Base-by-base conservation (phyloP, 2,888 invertebrate genomes). In the Lasioglossum oenotherae region DNA sequence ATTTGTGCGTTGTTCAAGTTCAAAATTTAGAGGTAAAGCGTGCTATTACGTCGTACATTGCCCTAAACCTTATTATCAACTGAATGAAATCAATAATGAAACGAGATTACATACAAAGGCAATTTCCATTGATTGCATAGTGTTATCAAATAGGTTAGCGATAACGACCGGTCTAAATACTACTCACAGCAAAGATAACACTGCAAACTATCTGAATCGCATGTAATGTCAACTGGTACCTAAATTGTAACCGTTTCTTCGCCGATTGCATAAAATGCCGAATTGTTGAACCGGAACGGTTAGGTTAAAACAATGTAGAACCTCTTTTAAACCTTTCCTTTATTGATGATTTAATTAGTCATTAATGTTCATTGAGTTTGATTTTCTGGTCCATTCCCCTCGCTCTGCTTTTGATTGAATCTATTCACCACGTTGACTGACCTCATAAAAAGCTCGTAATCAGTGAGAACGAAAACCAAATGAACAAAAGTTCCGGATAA, bases 361-460 rank as follows among this genome's bases (percentile, higher is more conserved):
- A 83, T 88, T 88, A 88, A 83, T 88, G 81, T 85, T 85, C 78
- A 81, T 88, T 83, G 82, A 85, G 81, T 77, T 74, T 83, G 75
- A 88, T 85, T 88, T 83, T 88, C 80, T 82, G 79, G 16, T 72
- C 46, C 46, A 57, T 78, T 67, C 85, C 85, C 87, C 82, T 80
- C 78, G 46, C 49, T 60, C 35, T 74, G 67, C 81, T 81, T 81
- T 83, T 76, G 67, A 87, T 85, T 88, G 78, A 79, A 78, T 75
- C 81, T 73, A 69, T 74, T 84, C 76, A 46, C 41, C 67, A 67
- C 67, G 71, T 60, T 64, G 64, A 53, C 53, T 38, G 57, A 69
- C 64, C 77, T 53, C 44, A 80, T 64, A 31, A 64, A 35, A 74
- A 74, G 16, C 41, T 76, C 27, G 27, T 74, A 71, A 74, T 46